phyloP scores from a whole-genome alignment of 1,140 invertebrate species.

The Tribolium castaneum region DNA sequence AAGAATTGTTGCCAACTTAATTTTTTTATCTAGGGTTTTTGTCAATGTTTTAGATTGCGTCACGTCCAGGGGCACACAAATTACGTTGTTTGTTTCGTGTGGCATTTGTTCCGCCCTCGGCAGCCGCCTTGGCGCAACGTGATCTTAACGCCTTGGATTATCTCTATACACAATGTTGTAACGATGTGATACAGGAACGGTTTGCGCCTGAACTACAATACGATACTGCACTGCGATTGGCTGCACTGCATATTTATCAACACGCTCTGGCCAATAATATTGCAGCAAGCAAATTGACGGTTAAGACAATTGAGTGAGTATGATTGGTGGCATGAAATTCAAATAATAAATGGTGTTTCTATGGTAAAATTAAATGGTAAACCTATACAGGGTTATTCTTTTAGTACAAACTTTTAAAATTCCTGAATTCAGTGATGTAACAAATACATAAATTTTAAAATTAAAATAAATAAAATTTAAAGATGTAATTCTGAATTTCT shows the following conservation, averaged over 20 bases:
- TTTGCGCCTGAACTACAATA: constrained; percentile 91
- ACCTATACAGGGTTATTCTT: no score
- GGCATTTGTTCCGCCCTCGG: constrained; percentile 87
- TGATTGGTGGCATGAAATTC: neutral
- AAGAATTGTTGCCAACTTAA: constrained; percentile 42
- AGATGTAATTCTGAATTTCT: no score
- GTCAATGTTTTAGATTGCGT: constrained; percentile 78
- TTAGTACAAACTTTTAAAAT: no score
- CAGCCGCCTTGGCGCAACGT: constrained; percentile 82
- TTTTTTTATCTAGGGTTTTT: neutral
- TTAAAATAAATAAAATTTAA: no score
- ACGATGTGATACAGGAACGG: constrained; percentile 91
- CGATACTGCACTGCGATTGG: constrained; percentile 84
- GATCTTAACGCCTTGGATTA: constrained; percentile 91
- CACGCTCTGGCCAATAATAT: constrained; percentile 85
- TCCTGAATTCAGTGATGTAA: no score
- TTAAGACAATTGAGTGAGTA: constrained; percentile 90
- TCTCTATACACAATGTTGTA: constrained; percentile 90
- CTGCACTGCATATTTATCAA: constrained; percentile 91
- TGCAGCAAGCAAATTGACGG: constrained; percentile 79
- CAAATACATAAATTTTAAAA: no score
- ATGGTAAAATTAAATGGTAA: no score
- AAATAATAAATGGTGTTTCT: no score
- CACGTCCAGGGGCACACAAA: constrained; percentile 87
- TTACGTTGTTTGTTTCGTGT: constrained; percentile 89